Evolutionary conservation across 2,113 vertebrate genomes (phyloP).

Genomic region (Lepisosteus oculatus): DNA sequence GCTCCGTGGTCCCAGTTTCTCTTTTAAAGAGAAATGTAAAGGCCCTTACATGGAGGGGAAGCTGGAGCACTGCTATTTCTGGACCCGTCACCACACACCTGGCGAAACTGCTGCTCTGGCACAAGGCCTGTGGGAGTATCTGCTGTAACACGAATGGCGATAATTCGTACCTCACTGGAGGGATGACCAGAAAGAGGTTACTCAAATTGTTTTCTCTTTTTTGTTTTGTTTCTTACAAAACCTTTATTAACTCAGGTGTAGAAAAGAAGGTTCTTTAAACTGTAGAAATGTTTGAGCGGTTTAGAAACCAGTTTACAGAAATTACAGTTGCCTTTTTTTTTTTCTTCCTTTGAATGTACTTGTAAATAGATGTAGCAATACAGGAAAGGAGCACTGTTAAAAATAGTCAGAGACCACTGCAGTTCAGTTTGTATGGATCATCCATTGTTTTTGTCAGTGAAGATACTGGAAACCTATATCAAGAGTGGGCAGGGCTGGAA

Average conservation of each 20-base stretch:
- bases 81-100: no score
- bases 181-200: constrained; percentile 1
- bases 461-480: neutral
- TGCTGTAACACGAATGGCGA: no score
- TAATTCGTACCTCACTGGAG: no score
- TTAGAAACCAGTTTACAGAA: constrained; percentile 32
- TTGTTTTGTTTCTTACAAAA: constrained; percentile 37
- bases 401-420: constrained; percentile 23
- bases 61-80: no score
- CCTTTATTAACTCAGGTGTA: constrained; percentile 61
- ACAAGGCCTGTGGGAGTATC: no score
- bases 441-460: neutral
- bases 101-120: no score
- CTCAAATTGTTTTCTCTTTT: neutral
- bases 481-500: neutral
- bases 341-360: constrained; percentile 58
- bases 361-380: constrained; percentile 40
- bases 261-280: constrained; percentile 46
- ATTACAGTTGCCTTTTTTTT: constrained; percentile 42
- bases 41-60: no score
- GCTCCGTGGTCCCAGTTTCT: no score
- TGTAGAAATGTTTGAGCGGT: constrained; percentile 15
- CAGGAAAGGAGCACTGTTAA: constrained; percentile 26
- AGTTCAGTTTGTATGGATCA: neutral
- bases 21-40: no score